Conservation (phyloP, 2,888 invertebrate species). For the Dryobotodes eremita region DNA sequence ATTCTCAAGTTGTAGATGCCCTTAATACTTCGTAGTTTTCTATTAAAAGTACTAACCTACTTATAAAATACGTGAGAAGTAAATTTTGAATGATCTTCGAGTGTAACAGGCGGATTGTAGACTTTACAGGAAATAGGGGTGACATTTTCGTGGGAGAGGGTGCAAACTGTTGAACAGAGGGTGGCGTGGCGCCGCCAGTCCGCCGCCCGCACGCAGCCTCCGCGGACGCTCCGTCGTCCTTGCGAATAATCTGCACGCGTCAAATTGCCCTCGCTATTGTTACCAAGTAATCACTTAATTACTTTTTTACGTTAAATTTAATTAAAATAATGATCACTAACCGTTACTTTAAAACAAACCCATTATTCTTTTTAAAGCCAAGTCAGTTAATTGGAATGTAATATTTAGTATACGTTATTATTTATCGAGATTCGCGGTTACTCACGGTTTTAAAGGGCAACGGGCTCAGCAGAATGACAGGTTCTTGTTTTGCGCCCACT, state of each 20-base stretch:
- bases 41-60: background rate
- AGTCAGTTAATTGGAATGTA: conserved; percentile 31
- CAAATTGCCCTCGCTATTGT: conserved; percentile 61
- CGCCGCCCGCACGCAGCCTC: conserved; percentile 80
- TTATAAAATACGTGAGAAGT: conserved; percentile 24
- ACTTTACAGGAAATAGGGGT: conserved; percentile 75
- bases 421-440: conserved; percentile 34
- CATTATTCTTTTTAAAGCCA: background rate
- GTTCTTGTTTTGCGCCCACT: background rate
- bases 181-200: conserved; percentile 87
- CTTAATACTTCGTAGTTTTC: background rate
- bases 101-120: conserved; percentile 63
- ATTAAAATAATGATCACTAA: conserved; percentile 8
- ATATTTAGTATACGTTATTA: conserved; percentile 41
- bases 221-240: conserved; percentile 73
- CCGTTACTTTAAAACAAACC: conserved; percentile 4
- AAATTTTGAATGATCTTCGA: conserved; percentile 53
- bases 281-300: conserved; percentile 50
- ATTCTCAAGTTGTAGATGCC: background rate
- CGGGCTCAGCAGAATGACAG: conserved; percentile 20
- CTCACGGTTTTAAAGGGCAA: conserved; percentile 31
- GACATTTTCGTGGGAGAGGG: conserved; percentile 80
- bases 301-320: conserved; percentile 24
- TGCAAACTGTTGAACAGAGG: conserved; percentile 89
- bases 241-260: conserved; percentile 67